Evolutionary conservation across 1,140 invertebrate genomes (phyloP).

Genomic region (Zaprionus nigranus): DNA sequence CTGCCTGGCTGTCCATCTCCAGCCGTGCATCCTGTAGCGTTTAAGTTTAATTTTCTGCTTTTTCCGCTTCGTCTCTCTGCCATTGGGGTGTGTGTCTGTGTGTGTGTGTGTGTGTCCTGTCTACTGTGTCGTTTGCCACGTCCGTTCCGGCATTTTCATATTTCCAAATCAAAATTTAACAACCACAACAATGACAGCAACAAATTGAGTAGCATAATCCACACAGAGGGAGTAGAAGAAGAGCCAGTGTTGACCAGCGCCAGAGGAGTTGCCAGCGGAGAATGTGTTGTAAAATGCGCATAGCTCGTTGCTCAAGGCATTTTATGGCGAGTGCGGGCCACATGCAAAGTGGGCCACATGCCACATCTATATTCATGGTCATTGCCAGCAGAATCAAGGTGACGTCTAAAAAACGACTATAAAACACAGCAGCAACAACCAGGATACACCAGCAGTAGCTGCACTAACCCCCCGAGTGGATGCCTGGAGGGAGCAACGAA

Average conservation of each 20-base stretch:
- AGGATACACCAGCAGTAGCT: slow-evolving; percentile 37
- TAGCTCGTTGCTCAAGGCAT: slow-evolving; percentile 60
- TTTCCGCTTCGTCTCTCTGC: slow-evolving; percentile 82
- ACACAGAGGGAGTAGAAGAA: too few relatives aligned
- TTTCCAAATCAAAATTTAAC: slow-evolving; percentile 66
- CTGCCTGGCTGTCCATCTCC: slow-evolving; percentile 31
- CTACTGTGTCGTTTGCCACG: slow-evolving; percentile 56
- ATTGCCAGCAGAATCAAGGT: slow-evolving; percentile 79
- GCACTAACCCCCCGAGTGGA: too few relatives aligned
- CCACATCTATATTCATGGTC: slow-evolving; percentile 73
- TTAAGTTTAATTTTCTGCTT: slow-evolving; percentile 84
- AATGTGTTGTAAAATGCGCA: slow-evolving; percentile 55
- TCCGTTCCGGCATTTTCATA: slow-evolving; percentile 62
- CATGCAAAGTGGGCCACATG: slow-evolving; percentile 73
- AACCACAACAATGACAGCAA: slow-evolving; percentile 69
- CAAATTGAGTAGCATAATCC: slow-evolving; percentile 68
- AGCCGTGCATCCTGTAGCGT: slow-evolving; percentile 83
- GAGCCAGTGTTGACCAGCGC: slow-evolving; percentile 33
- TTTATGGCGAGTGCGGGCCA: slow-evolving; percentile 35
- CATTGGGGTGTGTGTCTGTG: slow-evolving; percentile 53
- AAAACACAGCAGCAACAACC: slow-evolving; percentile 42
- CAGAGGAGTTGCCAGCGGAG: slow-evolving; percentile 11
- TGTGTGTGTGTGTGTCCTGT: slow-evolving; percentile 17
- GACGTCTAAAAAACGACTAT: slow-evolving; percentile 56
- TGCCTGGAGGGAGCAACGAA: too few relatives aligned